These are phyloP conservation scores for Meiosimyza decipiens DNA, from an alignment of 2,888 invertebrate genomes.

Conservation along the genomic window DNA sequence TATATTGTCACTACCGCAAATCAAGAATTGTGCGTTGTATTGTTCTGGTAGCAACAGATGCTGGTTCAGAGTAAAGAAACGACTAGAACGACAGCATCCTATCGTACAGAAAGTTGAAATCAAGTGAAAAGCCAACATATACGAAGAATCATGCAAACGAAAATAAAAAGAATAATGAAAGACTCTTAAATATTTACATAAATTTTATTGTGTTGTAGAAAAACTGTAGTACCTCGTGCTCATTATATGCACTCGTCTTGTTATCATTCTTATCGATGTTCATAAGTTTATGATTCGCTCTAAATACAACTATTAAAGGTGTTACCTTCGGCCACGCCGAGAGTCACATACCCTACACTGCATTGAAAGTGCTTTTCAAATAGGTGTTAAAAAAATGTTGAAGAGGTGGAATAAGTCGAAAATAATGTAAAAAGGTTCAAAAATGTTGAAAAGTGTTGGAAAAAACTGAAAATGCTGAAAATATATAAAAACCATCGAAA, in stretches of 20 bases:
- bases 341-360: too few species aligned
- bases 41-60: conserved; percentile 23
- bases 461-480: too few species aligned
- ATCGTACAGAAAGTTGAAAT: conserved; percentile 19
- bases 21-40: conserved; percentile 23
- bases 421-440: too few species aligned
- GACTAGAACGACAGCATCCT: conserved; percentile 47
- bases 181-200: conserved; percentile 7
- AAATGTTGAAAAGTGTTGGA: too few species aligned
- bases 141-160: background rate
- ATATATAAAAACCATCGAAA: too few species aligned
- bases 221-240: conserved; percentile 35
- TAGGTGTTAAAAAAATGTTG: too few species aligned
- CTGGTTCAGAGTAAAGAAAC: conserved; percentile 27
- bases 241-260: conserved; percentile 2
- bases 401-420: too few species aligned
- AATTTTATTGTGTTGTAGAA: conserved; percentile 8
- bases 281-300: too few species aligned
- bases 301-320: too few species aligned
- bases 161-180: background rate
- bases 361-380: too few species aligned
- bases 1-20: conserved; percentile 34
- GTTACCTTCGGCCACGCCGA: too few species aligned
- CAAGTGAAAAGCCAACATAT: conserved; percentile 11
- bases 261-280: conserved; percentile 36